Evolutionary conservation across 2,888 invertebrate species (phyloP), one percentile per base, ranked within the genome.

Genomic region (Melieria crassipennis): DNA sequence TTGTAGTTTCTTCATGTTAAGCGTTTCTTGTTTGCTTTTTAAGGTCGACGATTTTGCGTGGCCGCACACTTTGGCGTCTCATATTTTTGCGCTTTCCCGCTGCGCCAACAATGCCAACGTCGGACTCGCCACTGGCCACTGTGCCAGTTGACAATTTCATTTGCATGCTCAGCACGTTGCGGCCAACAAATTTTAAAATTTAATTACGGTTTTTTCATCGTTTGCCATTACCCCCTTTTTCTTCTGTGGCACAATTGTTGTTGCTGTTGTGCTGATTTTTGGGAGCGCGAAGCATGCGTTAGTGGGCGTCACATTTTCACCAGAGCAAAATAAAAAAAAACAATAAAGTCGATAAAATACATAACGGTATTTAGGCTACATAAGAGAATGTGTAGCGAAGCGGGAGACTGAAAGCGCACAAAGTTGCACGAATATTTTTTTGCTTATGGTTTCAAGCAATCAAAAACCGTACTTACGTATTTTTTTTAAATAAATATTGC

Each of bases 161-260:
- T 63, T 69, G 69, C 69, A 63, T 69, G 69, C 63, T 55, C 63
- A 69, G 69, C 69, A 69, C 63, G 69, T 62, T 69, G 63, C 69
- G 69, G 69, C 62, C 63, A 63, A 69, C 62, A 69, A 69, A 69
- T 69, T 69, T 69, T 69, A 63, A 69, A 69, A 69, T 69, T 69
- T 69, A 69, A 69, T 69, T 69, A 55, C 69, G 63, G 42, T 56
- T 56, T 67, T 69, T 47, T 63, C 50, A 16, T 63, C 13, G 47
- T 16, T 56, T 13, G 30, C 56, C 56, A 13, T 9, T 42, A 7
- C n/a, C 43, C 13, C 7, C 16, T 43, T 61, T 56, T 57, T 16
- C 9, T 48, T 48, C n/a, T n/a, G n/a, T 7, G 9, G 5, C 10
- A 52, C 10, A 52, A 52, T 0, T 52, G 11, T 52, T 5, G 6